These are phyloP conservation scores for Esox lucius DNA, from an alignment of 2,797 vertebrate genomes.

Conservation along the genomic window DNA sequence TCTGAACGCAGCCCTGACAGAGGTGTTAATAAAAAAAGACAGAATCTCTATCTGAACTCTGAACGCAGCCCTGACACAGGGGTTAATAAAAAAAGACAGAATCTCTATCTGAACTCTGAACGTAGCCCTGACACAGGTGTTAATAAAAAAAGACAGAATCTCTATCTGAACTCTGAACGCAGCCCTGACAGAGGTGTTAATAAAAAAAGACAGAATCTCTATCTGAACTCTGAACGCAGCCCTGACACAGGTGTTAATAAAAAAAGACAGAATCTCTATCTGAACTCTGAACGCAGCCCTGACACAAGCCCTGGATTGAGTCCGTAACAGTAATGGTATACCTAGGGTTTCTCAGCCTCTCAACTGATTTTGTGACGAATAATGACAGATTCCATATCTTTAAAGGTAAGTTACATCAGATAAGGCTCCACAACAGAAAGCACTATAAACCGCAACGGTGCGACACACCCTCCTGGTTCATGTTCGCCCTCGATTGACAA, in stretches of 20 bases:
- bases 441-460: slow-evolving; percentile 55
- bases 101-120: neutral
- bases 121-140: slow-evolving; percentile 19
- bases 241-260: slow-evolving; percentile 5
- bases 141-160: too few species aligned
- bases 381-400: too few species aligned
- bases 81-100: neutral
- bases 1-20: slow-evolving; percentile 20
- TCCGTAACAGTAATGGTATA: slow-evolving; percentile 33
- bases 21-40: neutral
- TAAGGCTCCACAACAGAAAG: slow-evolving; percentile 49
- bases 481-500: slow-evolving; percentile 46
- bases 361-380: neutral
- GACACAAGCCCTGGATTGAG: slow-evolving; percentile 18
- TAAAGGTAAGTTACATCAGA: slow-evolving; percentile 42
- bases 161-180: too few species aligned
- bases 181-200: too few species aligned
- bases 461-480: slow-evolving; percentile 21
- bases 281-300: neutral
- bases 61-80: too few species aligned
- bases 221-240: slow-evolving; percentile 11
- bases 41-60: too few species aligned
- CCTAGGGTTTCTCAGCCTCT: slow-evolving; percentile 19
- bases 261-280: too few species aligned
- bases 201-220: neutral